Percentiles rank a stretch among this genome's conserved stretches.
Conservation (phyloP, 2,797 vertebrate species). For the Poecile montanus region DNA sequence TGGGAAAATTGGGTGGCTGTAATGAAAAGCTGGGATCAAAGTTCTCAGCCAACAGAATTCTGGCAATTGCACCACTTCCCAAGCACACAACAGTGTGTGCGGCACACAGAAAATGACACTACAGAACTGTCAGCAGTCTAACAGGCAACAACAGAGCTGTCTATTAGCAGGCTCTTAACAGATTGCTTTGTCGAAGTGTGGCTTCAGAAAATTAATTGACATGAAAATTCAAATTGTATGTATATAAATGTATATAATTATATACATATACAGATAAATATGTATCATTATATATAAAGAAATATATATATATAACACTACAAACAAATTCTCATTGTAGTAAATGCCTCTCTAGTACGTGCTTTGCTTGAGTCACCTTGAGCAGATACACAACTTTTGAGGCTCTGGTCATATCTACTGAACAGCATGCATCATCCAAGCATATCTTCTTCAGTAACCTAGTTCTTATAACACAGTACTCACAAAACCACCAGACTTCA, state of each 20-base stretch:
- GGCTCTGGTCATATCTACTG: neutral
- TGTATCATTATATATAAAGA: rapidly evolving
- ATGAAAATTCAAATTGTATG: neutral
- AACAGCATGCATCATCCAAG: neutral
- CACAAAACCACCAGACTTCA: neutral
- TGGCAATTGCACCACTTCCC: neutral
- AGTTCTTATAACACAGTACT: neutral
- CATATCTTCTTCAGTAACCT: neutral
- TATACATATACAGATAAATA: neutral
- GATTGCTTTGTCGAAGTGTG: neutral
- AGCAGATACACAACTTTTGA: neutral
- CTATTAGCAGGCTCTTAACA: neutral
- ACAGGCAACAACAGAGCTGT: neutral
- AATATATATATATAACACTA: neutral
- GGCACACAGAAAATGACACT: neutral
- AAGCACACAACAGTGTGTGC: neutral
- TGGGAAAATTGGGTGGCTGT: neutral
- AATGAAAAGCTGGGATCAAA: neutral
- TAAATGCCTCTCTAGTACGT: neutral
- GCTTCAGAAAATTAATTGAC: neutral
- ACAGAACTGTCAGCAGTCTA: neutral
- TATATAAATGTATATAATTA: neutral
- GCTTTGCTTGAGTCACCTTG: neutral
- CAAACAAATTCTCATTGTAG: neutral
- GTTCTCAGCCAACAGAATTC: neutral